Percentiles rank a stretch among this genome's conserved stretches.
phyloP scores from a whole-genome alignment of 2,113 vertebrate genomes.

The Hyla sarda region DNA sequence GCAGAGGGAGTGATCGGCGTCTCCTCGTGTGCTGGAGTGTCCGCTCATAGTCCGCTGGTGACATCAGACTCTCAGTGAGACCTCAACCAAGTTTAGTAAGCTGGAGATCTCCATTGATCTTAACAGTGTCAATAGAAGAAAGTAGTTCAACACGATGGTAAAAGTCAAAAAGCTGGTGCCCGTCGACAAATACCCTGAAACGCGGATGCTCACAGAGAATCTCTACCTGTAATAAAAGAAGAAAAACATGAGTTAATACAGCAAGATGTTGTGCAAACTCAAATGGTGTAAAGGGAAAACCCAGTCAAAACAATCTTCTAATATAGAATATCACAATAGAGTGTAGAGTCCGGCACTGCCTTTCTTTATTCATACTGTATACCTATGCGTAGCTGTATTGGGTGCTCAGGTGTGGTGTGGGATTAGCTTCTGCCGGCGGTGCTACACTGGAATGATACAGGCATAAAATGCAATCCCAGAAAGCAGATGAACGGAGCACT shows the following conservation, averaged over 20 bases:
- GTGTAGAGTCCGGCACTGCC: too few species aligned
- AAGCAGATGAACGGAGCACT: too few species aligned
- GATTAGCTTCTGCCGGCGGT: too few species aligned
- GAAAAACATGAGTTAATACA: neutral
- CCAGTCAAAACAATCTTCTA: too few species aligned
- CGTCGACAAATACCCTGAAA: constrained; percentile 97
- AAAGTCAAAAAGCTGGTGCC: constrained; percentile 99
- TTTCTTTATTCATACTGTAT: too few species aligned
- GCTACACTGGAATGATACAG: too few species aligned
- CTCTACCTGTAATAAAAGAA: constrained; percentile 85
- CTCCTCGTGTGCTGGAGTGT: constrained; percentile 62
- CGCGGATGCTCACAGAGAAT: constrained; percentile 97
- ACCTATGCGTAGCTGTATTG: too few species aligned
- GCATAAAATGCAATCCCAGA: too few species aligned
- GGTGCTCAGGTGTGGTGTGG: too few species aligned
- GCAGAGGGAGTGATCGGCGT: neutral
- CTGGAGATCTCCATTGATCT: constrained; percentile 94
- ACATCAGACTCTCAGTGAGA: constrained; percentile 62
- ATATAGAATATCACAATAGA: too few species aligned
- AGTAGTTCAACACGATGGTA: constrained; percentile 95
- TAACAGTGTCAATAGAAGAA: constrained; percentile 91
- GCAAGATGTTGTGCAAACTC: too few species aligned
- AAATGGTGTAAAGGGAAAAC: neutral
- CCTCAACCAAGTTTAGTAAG: constrained; percentile 95
- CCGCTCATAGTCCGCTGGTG: constrained; percentile 59